Base-by-base conservation (phyloP, 2,113 vertebrate genomes). In the Dermatemys mawii region DNA sequence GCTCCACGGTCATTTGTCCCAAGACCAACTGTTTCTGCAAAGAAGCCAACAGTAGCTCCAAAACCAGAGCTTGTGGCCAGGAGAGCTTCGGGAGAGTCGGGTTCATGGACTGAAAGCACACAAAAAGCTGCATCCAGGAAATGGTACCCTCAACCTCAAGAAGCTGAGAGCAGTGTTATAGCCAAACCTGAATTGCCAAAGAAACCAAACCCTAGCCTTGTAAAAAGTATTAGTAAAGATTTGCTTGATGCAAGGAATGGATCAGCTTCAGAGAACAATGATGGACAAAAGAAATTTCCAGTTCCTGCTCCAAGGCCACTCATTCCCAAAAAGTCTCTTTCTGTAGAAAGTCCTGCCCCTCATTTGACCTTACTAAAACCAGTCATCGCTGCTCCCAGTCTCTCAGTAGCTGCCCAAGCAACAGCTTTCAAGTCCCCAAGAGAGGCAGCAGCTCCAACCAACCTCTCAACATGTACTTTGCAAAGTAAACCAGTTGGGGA, bases 101-200 rank as follows among this genome's bases (percentile, higher is more conserved):
- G 97, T 83, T 89, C 93, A 11, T 96, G 96, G 95, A 87, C 96
- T 1, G 97, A 97, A 95, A 98, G 35, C 83, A 95, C 84, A 94
- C 93, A 96, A 91, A 94, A 93, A 87, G 75, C 73, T 92, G 48
- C 86, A 46, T 88, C 94, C 75, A 97, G 94, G 95, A 97, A 98
- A 93, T 70, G 97, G 82, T 96, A 96, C 26, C 83, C 92, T 50
- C 95, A 95, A 2, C 84, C 80, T 13, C 97, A 97, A 86, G 96
- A 92, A 94, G 83, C 2, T 60, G 94, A 89, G n/a, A 96, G 83
- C 90, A 84, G 50, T 93, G 91, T 95, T 78, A 88, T 78, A 95
- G 94, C 96, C 95, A 99, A 98, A 97, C 98, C 98, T 83, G 98
- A 98, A 90, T 93, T 98, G 98, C 98, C 98, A 97, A 98, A 98